A percentile compares a stretch with the other conserved stretches of the same genome.
phyloP scores from a whole-genome alignment of 2,113 vertebrate species.

The Pygoscelis antarcticus region DNA sequence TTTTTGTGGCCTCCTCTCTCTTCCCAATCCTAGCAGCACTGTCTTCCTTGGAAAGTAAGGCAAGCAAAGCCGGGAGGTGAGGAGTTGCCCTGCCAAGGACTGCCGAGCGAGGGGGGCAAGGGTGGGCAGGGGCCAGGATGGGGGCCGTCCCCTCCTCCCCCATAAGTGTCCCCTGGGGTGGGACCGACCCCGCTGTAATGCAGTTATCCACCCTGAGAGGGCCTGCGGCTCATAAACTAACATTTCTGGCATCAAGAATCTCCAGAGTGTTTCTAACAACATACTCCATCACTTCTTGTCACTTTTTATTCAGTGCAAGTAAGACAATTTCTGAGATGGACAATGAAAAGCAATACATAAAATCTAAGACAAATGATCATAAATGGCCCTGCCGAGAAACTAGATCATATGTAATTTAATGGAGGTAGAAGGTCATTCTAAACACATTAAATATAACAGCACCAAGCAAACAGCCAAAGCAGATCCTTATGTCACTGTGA shows the following conservation, averaged over 20 bases:
- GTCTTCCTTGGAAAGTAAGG: neutral
- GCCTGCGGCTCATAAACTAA: neutral
- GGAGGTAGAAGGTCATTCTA: slow-evolving; percentile 12
- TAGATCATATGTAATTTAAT: slow-evolving; percentile 7
- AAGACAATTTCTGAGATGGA: neutral
- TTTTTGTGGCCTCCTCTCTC: neutral
- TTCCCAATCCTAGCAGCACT: neutral
- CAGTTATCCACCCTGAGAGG: neutral
- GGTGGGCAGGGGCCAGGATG: fast-evolving
- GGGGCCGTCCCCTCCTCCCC: neutral
- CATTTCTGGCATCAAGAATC: neutral
- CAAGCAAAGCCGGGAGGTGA: neutral
- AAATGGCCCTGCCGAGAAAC: slow-evolving; percentile 21
- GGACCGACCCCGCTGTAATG: neutral
- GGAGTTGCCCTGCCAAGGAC: neutral
- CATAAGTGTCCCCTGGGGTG: neutral
- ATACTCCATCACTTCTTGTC: neutral
- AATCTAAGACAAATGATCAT: slow-evolving; percentile 7
- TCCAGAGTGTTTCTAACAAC: neutral
- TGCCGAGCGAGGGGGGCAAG: fast-evolving
- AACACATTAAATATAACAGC: neutral
- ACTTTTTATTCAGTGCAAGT: neutral
- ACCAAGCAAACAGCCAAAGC: neutral
- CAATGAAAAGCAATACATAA: slow-evolving; percentile 31
- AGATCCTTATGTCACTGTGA: neutral